phyloP scores from a whole-genome alignment of 2,888 invertebrate species.

The Notodonta ziczac region DNA sequence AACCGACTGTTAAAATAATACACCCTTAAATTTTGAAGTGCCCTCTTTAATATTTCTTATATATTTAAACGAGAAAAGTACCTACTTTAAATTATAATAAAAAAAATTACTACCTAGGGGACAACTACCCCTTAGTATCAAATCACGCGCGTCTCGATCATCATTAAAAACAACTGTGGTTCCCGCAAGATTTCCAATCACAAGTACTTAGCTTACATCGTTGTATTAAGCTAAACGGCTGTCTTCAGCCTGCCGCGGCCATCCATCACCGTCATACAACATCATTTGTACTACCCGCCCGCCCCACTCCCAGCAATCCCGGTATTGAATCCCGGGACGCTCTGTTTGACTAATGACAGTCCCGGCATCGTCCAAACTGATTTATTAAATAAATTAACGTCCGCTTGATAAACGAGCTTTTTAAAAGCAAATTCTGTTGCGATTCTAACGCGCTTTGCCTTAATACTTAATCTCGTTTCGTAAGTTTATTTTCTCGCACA shows the following conservation, averaged over 20 bases:
- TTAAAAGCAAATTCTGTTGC: slow-evolving; percentile 59
- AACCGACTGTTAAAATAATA: too few relatives aligned
- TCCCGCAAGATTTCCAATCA: slow-evolving; percentile 32
- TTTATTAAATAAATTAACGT: slow-evolving; percentile 80
- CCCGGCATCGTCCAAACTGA: slow-evolving; percentile 64
- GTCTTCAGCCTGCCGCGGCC: slow-evolving; percentile 43
- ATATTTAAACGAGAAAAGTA: too few relatives aligned
- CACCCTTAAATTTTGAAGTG: too few relatives aligned
- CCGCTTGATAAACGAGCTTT: slow-evolving; percentile 66
- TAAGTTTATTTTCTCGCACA: slow-evolving; percentile 39
- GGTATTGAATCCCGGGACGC: slow-evolving; percentile 57
- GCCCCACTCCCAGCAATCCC: slow-evolving; percentile 55
- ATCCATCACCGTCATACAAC: slow-evolving; percentile 75
- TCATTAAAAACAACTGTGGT: slow-evolving; percentile 12
- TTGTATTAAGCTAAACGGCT: slow-evolving; percentile 52
- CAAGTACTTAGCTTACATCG: slow-evolving; percentile 42
- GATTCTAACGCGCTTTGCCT: slow-evolving; percentile 43
- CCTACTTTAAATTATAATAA: too few relatives aligned
- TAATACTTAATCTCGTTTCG: slow-evolving; percentile 39
- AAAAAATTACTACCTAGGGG: too few relatives aligned
- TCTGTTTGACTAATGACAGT: slow-evolving; percentile 69
- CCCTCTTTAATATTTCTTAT: too few relatives aligned
- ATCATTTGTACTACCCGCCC: slow-evolving; percentile 63
- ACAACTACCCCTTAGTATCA: too few relatives aligned
- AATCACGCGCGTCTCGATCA: too few relatives aligned